Evolutionary conservation across 2,888 invertebrate species (phyloP), one percentile per base, ranked within the genome.

Genomic region (Eupithecia abbreviata): DNA sequence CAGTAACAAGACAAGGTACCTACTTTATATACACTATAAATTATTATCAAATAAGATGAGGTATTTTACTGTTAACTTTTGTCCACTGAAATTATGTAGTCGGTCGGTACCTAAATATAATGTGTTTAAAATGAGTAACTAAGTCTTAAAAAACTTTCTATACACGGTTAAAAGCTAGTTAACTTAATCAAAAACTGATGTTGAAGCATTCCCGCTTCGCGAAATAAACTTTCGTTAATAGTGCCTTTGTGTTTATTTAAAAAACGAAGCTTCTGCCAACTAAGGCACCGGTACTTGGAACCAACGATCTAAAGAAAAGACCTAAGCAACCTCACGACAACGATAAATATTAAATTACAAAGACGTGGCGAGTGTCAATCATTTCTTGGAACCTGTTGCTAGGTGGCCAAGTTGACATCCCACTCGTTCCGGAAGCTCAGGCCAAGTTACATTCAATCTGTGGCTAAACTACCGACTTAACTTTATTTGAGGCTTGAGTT

Each of bases 331-430:
- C 10, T 62, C 30, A 58, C 58, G 58, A 58, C 49, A 4, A 51
- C 18, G 18, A 58, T 62, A 12, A 66, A 72, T 73, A 73, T 73
- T 67, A 51, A 67, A 51, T 73, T 51, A 71, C 75, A 71, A 15
- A 18, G 74, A 65, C 71, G 55, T 66, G 72, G 62, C 69, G 5
- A 47, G 47, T 68, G 65, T 70, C 70, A 76, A 65, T 75, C 67
- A 71, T 71, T 75, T 71, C 65, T 74, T 66, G 4, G 71, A 72
- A 51, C 75, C 45, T 55, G 51, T 51, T 71, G 67, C 55, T 67
- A 67, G 41, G 75, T 67, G 51, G 62, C 58, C 73, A 30, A 30
- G 30, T 30, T 30, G 30, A 30, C 30, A 62, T 4, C 58, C 66
- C 71, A 67, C 66, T 12, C 51, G 18, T 30, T 69, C 69, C 73